A percentile compares a stretch with the other conserved stretches of the same genome.
Evolutionary conservation across 2,888 invertebrate genomes (phyloP).

Genomic region (Monopis laevigella): DNA sequence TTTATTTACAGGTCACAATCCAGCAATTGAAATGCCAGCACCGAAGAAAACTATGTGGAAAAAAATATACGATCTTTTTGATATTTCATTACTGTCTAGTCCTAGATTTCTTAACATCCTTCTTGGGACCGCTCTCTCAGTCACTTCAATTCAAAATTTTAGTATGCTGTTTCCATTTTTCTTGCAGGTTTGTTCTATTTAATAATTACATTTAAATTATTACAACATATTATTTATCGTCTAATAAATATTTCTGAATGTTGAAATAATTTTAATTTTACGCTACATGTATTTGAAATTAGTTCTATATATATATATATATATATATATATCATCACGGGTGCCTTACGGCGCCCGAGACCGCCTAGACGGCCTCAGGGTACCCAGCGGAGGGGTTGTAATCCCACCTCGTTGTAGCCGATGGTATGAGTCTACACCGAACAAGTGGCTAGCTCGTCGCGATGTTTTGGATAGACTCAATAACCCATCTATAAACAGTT

Average conservation of each 20-base stretch:
- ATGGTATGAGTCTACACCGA: too few species aligned
- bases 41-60: constrained; percentile 27
- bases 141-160: constrained; percentile 75
- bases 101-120: constrained; percentile 73
- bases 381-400: too few species aligned
- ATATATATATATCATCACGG: too few species aligned
- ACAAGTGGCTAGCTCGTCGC: too few species aligned
- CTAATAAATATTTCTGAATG: not conserved
- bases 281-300: constrained; percentile 2
- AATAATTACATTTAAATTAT: too few species aligned
- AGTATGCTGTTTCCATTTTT: constrained; percentile 77
- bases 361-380: too few species aligned
- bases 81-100: constrained; percentile 70
- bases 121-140: constrained; percentile 72
- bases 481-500: too few species aligned
- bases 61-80: constrained; percentile 57
- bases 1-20: constrained; percentile 29
- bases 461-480: too few species aligned
- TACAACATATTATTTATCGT: too few species aligned
- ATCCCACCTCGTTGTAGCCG: too few species aligned
- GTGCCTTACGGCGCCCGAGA: too few species aligned
- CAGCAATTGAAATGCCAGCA: constrained; percentile 12
- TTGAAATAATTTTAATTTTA: constrained; percentile 7
- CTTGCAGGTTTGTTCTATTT: constrained; percentile 54
- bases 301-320: too few species aligned